Evolutionary conservation across 2,113 vertebrate genomes (phyloP).

Genomic region (Zapornia atra): DNA sequence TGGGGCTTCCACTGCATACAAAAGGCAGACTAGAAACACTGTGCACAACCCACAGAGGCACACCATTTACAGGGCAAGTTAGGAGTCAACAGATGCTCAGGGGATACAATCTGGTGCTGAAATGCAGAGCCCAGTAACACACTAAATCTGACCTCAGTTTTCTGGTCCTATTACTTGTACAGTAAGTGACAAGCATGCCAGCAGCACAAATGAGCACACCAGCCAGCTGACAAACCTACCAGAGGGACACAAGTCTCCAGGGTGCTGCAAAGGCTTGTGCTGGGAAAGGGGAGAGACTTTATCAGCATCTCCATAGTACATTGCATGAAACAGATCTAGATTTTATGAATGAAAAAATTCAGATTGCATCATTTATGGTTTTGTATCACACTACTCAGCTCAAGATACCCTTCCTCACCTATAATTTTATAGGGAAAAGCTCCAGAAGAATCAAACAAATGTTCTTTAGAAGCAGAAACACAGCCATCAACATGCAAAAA

Average conservation of each 20-base stretch:
- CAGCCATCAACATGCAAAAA: not conserved
- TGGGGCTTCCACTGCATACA: not conserved
- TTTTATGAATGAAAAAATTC: not conserved
- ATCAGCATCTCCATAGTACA: not conserved
- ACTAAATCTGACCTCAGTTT: not conserved
- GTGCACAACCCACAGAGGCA: not conserved
- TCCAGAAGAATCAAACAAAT: not conserved
- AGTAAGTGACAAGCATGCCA: not conserved
- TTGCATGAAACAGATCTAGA: not conserved
- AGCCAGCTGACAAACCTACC: not conserved
- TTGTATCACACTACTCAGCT: not conserved
- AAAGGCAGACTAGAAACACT: not conserved
- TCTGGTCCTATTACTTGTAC: not conserved
- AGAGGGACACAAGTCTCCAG: not conserved
- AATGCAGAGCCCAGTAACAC: not conserved
- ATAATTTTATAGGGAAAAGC: not conserved
- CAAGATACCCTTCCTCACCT: not conserved
- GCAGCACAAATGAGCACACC: accelerated
- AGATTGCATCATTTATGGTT: not conserved
- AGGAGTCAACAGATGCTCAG: not conserved
- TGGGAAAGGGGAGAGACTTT: not conserved
- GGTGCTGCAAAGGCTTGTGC: not conserved
- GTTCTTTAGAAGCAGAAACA: not conserved
- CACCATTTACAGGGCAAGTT: too few species aligned
- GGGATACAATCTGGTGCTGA: not conserved